Evolutionary conservation across 1,140 invertebrate species (phyloP).

Genomic region (Notospermus geniculatus): DNA sequence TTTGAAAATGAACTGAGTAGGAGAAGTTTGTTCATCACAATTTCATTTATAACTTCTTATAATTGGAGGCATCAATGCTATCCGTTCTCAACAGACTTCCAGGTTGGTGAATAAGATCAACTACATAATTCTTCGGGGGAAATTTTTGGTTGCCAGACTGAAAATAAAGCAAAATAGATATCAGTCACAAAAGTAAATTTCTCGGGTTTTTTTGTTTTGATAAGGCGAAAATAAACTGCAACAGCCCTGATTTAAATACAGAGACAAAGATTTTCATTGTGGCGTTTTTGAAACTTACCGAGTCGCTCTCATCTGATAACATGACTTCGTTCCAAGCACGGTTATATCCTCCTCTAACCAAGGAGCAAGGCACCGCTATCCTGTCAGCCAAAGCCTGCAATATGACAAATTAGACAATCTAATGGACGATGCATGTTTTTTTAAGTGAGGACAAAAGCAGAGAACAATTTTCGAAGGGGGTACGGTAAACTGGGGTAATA

Average conservation of each 20-base stretch:
- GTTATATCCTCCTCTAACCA: slow-evolving; percentile 53
- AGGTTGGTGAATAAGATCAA: slow-evolving; percentile 53
- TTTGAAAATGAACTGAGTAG: too few relatives aligned
- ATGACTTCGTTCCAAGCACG: slow-evolving; percentile 55
- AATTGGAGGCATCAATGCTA: slow-evolving; percentile 48
- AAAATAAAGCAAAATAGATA: slow-evolving; percentile 26
- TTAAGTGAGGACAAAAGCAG: too few relatives aligned
- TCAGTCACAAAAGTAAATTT: too few relatives aligned
- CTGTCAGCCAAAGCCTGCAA: slow-evolving; percentile 50
- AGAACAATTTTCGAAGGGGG: too few relatives aligned
- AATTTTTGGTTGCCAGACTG: slow-evolving; percentile 45
- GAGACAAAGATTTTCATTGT: neutral
- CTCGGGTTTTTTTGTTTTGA: too few relatives aligned
- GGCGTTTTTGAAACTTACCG: slow-evolving; percentile 11
- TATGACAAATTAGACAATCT: slow-evolving; percentile 2
- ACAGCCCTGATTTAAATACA: too few relatives aligned
- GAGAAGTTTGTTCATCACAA: too few relatives aligned
- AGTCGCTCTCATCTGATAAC: slow-evolving; percentile 40
- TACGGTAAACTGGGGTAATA: too few relatives aligned
- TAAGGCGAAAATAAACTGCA: too few relatives aligned
- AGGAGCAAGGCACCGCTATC: slow-evolving; percentile 45
- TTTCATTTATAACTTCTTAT: too few relatives aligned
- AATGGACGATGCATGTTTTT: too few relatives aligned
- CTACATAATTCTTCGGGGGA: slow-evolving; percentile 47
- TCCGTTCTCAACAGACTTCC: slow-evolving; percentile 44